Percentiles rank a stretch among this genome's conserved stretches.
Evolutionary conservation across 2,113 vertebrate species (phyloP).

Genomic region (Cariama cristata): DNA sequence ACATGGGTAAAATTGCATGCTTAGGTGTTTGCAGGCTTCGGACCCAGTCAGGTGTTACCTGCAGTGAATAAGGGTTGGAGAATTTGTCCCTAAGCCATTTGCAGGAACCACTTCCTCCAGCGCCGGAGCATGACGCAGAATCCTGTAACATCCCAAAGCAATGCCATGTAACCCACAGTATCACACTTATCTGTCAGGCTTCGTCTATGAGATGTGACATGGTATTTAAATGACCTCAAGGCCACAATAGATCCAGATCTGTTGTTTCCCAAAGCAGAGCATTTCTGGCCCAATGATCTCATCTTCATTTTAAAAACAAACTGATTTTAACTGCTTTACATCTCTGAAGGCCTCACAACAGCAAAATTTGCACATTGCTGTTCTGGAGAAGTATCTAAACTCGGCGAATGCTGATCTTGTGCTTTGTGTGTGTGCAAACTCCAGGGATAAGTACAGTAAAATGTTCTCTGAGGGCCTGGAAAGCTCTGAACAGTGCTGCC

Average conservation of each 20-base stretch:
- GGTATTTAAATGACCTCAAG: neutral
- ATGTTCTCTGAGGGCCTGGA: neutral
- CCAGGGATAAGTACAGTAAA: neutral
- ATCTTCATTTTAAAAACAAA: neutral
- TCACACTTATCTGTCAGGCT: neutral
- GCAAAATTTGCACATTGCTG: neutral
- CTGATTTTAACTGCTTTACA: neutral
- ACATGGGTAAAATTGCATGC: neutral
- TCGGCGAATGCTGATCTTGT: neutral
- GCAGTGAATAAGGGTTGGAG: constrained; percentile 11
- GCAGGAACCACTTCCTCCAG: constrained; percentile 14
- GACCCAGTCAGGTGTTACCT: neutral
- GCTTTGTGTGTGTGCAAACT: neutral
- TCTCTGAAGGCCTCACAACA: neutral
- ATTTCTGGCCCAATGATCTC: neutral
- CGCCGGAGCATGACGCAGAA: accelerated
- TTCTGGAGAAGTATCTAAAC: neutral
- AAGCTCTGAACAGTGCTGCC: neutral
- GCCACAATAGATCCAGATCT: neutral
- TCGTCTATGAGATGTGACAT: neutral
- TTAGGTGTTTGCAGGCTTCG: neutral
- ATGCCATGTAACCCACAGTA: neutral
- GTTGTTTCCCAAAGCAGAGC: neutral
- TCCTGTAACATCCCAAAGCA: neutral
- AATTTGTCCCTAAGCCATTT: neutral